Base-by-base conservation (phyloP, 2,888 invertebrate genomes). In the Matsumyia berberina region DNA sequence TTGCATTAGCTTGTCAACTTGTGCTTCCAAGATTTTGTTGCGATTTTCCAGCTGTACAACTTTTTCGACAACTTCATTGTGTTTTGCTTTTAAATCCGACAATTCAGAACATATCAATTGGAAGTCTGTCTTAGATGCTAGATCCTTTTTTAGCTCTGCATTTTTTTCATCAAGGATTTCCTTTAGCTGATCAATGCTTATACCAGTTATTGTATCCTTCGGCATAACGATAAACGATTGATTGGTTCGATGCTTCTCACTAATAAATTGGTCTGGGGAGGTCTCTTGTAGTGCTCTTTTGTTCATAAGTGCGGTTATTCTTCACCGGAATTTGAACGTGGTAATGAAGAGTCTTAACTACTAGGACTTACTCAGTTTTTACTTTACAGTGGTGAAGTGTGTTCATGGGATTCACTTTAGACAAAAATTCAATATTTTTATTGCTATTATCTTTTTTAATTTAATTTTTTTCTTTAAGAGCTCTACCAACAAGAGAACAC, bases 121-220 rank as follows among this genome's bases (percentile, higher is more conserved):
- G 11, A 46, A 57, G 7, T 24, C 49, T 2, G 51, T 4, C 33
- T n/a, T n/a, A n/a, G n/a, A 33, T 5, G 24, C 39, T 15, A 66
- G 49, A 35, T 64, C 64, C 7, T 64, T 64, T 49, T 6, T n/a
- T 2, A 64, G 37, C 24, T 64, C 44, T 9, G 2, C 19, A 46
- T 46, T 62, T 31, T n/a, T n/a, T n/a, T n/a, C n/a, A n/a, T n/a
- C n/a, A n/a, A n/a, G n/a, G n/a, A n/a, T n/a, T n/a, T n/a, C 35
- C 33, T 46, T 60, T 42, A 19, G 17, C 31, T 31, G 31, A 6
- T 62, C 44, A 31, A 62, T 44, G n/a, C 31, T 62, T 2, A 46
- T 58, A 29, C 42, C 42, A 42, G 42, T 62, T 62, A 19, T 31
- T 46, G 31, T 31, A 8, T 53, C 31, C 15, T 29, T 31, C 17